Evolutionary conservation across 2,797 vertebrate genomes (phyloP).

Genomic region (Psittacula echo): DNA sequence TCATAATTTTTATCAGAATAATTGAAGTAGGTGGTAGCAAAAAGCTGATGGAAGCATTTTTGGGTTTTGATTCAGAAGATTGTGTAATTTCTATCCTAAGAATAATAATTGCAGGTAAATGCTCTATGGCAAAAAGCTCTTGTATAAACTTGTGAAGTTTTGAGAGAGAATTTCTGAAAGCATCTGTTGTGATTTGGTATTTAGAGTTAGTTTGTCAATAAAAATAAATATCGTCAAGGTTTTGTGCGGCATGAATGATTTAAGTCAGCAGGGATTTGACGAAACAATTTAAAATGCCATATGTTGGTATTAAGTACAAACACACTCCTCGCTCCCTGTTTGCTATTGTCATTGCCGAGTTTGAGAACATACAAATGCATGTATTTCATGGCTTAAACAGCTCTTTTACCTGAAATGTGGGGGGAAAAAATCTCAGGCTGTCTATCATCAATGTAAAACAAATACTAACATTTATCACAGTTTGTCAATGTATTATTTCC

Average conservation of each 20-base stretch:
- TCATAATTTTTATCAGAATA: background rate
- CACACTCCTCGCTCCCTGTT: background rate
- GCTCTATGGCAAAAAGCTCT: background rate
- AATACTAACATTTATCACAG: background rate
- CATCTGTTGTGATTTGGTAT: background rate
- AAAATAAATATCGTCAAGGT: background rate
- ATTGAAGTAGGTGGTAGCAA: background rate
- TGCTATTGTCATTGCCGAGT: background rate
- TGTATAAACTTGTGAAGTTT: background rate
- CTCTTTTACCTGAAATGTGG: background rate
- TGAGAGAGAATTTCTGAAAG: background rate
- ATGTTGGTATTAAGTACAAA: background rate
- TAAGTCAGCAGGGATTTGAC: background rate
- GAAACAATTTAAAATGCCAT: background rate
- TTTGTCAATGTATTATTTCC: background rate
- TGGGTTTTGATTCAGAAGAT: background rate
- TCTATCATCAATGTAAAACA: background rate
- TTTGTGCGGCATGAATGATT: fast-evolving
- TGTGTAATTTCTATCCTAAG: background rate
- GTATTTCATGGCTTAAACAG: background rate
- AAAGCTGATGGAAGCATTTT: background rate
- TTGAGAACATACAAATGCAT: background rate
- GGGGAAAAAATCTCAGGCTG: background rate
- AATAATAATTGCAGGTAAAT: background rate
- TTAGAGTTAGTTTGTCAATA: background rate